phyloP scores from a whole-genome alignment of 2,888 invertebrate genomes.

The Heliconius ethilla region DNA sequence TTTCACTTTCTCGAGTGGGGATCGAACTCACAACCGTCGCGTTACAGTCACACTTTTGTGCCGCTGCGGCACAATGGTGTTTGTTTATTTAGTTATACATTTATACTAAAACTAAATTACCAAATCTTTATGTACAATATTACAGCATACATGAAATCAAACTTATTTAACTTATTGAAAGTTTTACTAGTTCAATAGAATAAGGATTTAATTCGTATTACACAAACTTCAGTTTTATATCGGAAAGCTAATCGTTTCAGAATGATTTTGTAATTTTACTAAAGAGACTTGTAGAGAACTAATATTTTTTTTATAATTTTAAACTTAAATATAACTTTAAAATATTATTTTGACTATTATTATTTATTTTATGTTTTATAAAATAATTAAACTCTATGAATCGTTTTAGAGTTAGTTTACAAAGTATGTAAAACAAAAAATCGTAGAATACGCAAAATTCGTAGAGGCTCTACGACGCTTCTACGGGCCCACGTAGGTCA shows the following conservation, averaged over 20 bases:
- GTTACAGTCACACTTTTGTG: too few species aligned
- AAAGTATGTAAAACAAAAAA: too few species aligned
- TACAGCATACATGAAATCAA: not conserved
- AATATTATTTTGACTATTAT: not conserved
- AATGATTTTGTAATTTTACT: too few species aligned
- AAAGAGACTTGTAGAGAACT: not conserved
- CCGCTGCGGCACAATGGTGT: too few species aligned
- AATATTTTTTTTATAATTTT: not conserved
- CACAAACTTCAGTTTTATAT: not conserved
- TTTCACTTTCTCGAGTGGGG: too few species aligned
- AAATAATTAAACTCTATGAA: too few species aligned
- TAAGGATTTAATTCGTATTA: not conserved
- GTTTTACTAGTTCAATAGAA: not conserved
- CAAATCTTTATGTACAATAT: too few species aligned
- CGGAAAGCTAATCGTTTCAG: not conserved
- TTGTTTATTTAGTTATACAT: too few species aligned
- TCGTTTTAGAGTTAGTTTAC: too few species aligned
- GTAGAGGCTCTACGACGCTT: not conserved
- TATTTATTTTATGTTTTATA: not conserved
- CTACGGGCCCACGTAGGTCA: conserved; percentile 1
- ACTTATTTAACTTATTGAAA: not conserved
- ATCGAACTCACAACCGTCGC: too few species aligned
- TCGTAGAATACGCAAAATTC: not conserved
- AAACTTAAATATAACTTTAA: not conserved
- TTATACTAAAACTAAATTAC: too few species aligned